These are phyloP conservation scores for Phyllopteryx taeniolatus DNA, from an alignment of 2,113 vertebrate genomes.

Conservation along the genomic window DNA sequence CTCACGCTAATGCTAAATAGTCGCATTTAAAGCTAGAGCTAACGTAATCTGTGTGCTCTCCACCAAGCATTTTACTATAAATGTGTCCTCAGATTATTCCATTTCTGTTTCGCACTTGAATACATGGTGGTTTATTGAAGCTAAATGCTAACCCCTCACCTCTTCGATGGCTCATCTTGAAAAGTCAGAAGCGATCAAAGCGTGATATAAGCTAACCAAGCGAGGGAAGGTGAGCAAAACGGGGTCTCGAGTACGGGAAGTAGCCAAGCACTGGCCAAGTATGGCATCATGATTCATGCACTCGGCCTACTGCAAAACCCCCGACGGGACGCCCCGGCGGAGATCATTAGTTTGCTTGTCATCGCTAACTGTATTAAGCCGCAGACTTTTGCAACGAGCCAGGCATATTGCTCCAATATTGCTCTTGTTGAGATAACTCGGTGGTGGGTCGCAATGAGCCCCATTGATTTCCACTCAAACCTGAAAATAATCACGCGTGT, in stretches of 20 bases:
- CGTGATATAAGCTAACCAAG: not conserved
- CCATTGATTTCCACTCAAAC: conserved; percentile 52
- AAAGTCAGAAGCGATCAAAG: not conserved
- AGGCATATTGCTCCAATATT: conserved; percentile 55
- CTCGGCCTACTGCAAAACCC: conserved; percentile 50
- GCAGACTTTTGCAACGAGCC: conserved; percentile 42
- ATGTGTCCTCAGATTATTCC: no score
- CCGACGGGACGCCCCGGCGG: conserved; percentile 48
- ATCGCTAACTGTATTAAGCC: conserved; percentile 63
- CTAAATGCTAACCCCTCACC: no score
- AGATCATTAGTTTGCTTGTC: conserved; percentile 65
- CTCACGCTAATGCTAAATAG: no score
- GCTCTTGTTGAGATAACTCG: conserved; percentile 38
- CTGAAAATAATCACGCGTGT: conserved; percentile 35
- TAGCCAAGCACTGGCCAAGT: conserved; percentile 39
- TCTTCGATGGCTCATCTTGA: not conserved
- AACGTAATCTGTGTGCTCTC: no score
- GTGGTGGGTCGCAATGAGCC: conserved; percentile 40
- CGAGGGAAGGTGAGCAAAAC: not conserved
- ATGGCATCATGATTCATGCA: conserved; percentile 61
- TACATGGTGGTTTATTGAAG: no score
- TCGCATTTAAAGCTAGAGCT: no score
- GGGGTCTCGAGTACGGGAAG: conserved; percentile 43
- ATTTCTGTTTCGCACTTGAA: no score
- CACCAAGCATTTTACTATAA: no score